These are phyloP conservation scores for Oophaga sylvatica DNA, from an alignment of 2,797 vertebrate species.

Conservation along the genomic window DNA sequence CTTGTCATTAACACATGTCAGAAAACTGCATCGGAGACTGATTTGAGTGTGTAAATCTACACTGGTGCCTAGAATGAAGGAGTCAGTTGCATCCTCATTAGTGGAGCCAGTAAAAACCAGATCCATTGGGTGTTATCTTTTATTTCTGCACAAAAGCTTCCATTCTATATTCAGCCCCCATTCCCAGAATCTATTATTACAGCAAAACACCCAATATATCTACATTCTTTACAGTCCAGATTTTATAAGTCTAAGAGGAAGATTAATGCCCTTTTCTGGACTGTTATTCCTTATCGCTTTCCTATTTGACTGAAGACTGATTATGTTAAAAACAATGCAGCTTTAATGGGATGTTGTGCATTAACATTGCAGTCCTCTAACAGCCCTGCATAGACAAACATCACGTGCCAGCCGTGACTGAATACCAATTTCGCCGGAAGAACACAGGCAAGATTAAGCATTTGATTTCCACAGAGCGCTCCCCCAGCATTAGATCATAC, in stretches of 20 bases:
- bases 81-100: not conserved
- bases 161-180: not conserved
- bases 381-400: conserved; percentile 24
- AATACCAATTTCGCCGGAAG: conserved; percentile 38
- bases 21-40: not conserved
- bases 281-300: not conserved
- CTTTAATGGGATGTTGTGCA: conserved; percentile 3
- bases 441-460: conserved; percentile 32
- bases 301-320: not conserved
- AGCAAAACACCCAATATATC: not conserved
- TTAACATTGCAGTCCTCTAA: conserved; percentile 14
- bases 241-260: not conserved
- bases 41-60: not conserved
- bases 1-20: not conserved
- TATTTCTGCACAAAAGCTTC: not conserved
- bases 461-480: conserved; percentile 13
- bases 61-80: too few species aligned
- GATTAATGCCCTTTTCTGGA: not conserved
- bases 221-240: not conserved
- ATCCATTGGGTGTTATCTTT: not conserved
- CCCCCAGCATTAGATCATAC: not conserved
- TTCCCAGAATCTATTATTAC: not conserved
- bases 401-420: conserved; percentile 22
- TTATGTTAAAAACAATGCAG: conserved; percentile 6
- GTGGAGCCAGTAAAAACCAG: not conserved